Base-by-base conservation (phyloP, 2,113 vertebrate genomes). In the Notothenia rossii region DNA sequence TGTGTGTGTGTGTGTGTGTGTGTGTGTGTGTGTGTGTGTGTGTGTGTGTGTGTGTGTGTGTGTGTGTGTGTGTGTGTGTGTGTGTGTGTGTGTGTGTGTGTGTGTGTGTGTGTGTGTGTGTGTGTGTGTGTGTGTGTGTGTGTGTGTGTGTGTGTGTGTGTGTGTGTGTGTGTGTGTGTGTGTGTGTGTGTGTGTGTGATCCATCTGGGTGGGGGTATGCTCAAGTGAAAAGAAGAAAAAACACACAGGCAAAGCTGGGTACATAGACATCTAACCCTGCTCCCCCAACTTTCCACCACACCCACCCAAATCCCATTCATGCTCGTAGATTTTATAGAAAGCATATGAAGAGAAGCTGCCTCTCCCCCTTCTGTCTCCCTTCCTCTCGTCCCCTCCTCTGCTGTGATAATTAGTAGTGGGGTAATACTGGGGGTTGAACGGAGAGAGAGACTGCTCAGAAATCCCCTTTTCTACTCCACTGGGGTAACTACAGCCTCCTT, bases 391-490 rank as follows among this genome's bases (percentile, higher is more conserved):
- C 81, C 61, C 81, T 83, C 70, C 73, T 86, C 87, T 87, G 73
- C 83, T 82, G 84, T 82, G 90, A 93, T 93, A 91, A 92, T 93
- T 93, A 90, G 87, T 73, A 89, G 89, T 75, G 83, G 83, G 85
- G 82, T 87, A 82, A 91, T 85, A 74, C 83, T 4, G 58, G 78
- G 81, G 70, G 43, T 76, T 77, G 72, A 88, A 77, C 56, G 75
- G 33, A 86, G 69, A 87, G 73, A 83, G 61, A 20, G 2, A 83
- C 62, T 73, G 63, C 75, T 85, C 72, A 79, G 75, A 92, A 92
- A 93, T 91, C 85, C 91, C 89, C 75, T 88, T 91, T 89, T 91
- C 86, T 78, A 88, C 82, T 85, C 87, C 64, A 68, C 50, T 84
- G 83, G 76, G 87, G 90, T 86, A 87, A 70, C 91, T 85, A 70